These are phyloP conservation scores for Sebastes steindachneri DNA, from an alignment of 2,797 vertebrate species.

Conservation along the genomic window DNA sequence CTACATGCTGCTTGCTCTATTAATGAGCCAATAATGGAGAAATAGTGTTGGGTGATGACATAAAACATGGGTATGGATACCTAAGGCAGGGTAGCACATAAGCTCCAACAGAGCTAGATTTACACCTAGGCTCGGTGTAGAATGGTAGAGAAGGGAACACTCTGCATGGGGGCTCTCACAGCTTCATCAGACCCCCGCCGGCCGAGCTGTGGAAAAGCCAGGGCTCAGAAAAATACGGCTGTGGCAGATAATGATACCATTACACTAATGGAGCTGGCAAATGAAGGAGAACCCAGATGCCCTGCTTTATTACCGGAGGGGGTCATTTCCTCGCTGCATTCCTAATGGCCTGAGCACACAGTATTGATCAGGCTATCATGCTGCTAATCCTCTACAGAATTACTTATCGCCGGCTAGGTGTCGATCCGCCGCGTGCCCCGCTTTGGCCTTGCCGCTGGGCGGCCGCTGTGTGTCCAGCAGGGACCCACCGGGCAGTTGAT, in stretches of 20 bases:
- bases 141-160: constrained; percentile 65
- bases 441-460: constrained; percentile 66
- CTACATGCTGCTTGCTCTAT: constrained; percentile 86
- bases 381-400: constrained; percentile 98
- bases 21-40: constrained; percentile 93
- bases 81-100: constrained; percentile 75
- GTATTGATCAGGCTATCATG: constrained; percentile 99
- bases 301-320: constrained; percentile 96
- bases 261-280: constrained; percentile 98
- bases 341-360: constrained; percentile 92
- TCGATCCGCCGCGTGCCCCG: constrained; percentile 83
- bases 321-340: constrained; percentile 96
- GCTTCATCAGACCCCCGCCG: constrained; percentile 84
- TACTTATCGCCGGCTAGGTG: constrained; percentile 93
- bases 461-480: constrained; percentile 67
- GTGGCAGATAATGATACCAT: constrained; percentile 97
- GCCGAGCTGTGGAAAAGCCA: constrained; percentile 75
- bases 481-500: constrained; percentile 77
- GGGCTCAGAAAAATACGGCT: constrained; percentile 87
- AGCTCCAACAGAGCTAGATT: constrained; percentile 75
- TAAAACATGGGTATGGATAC: constrained; percentile 85
- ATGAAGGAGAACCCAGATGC: constrained; percentile 97
- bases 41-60: constrained; percentile 86
- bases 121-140: constrained; percentile 70
- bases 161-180: constrained; percentile 70